Conservation (phyloP, 2,113 vertebrate species). For the Sisor rabdophorus region DNA sequence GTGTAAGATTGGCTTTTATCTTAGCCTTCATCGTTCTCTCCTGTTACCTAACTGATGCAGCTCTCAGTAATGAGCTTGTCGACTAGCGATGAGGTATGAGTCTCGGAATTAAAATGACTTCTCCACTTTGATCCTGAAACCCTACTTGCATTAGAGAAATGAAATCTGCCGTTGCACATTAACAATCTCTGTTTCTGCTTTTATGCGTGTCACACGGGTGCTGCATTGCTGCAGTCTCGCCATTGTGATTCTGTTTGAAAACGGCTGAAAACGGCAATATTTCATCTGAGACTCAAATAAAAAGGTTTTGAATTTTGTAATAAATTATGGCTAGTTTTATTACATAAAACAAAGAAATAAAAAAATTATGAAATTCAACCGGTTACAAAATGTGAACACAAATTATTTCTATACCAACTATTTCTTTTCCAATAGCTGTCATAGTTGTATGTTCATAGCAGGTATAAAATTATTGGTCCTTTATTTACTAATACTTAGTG, state of each 20-base stretch:
- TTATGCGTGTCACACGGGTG: background rate
- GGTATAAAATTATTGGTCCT: too few species aligned
- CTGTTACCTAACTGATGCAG: constrained; percentile 54
- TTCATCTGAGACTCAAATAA: background rate
- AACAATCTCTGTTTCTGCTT: constrained; percentile 55
- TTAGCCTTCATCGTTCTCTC: constrained; percentile 26
- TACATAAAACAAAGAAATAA: background rate
- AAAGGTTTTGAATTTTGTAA: background rate
- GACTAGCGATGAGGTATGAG: constrained; percentile 65
- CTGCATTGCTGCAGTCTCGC: background rate
- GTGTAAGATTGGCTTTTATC: constrained; percentile 32
- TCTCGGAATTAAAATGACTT: constrained; percentile 69
- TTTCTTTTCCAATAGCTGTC: background rate
- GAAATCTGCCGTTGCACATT: constrained; percentile 54
- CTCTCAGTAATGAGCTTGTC: constrained; percentile 66
- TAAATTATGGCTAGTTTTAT: background rate
- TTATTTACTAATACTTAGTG: too few species aligned
- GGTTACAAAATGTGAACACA: background rate
- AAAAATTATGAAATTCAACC: background rate
- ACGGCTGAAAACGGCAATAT: too few species aligned
- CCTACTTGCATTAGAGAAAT: constrained; percentile 58
- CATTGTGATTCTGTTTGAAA: background rate
- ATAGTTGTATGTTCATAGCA: too few species aligned
- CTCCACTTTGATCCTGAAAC: constrained; percentile 64
- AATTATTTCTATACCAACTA: background rate